Evolutionary conservation across 1,140 invertebrate species (phyloP), one percentile per base, ranked within the genome.

Genomic region (Ooceraea biroi): DNA sequence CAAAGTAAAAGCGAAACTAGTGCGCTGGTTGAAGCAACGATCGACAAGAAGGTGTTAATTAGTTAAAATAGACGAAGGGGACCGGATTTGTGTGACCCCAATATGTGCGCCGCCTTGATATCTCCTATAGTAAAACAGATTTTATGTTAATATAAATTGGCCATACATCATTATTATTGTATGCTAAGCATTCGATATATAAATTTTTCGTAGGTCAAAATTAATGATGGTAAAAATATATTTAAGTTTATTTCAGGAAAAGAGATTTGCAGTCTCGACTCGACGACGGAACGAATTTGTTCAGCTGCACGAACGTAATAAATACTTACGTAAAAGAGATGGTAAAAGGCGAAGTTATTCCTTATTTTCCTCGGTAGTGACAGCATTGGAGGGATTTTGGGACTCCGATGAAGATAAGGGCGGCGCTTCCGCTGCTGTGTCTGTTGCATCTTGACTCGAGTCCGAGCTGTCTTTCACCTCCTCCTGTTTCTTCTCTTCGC

Each of bases 301-400:
- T n/a, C n/a, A n/a, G n/a, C n/a, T n/a, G n/a, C n/a, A n/a, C n/a
- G n/a, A n/a, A n/a, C n/a, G n/a, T n/a, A n/a, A n/a, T n/a, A 65
- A 44, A 73, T 82, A 87, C 90, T 88, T 77, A 90, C 86, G 85
- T 89, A 87, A 85, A 84, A 88, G 82, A 60, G 82, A 55, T 85
- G 63, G 77, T 87, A 88, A 90, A 90, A 83, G 88, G 86, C 71
- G 71, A 82, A 92, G 92, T 94, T 94, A 94, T 94, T 94, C 94
- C 88, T 94, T 94, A 63, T 94, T 92, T 76, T 94, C 93, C 73
- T 94, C 92, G 25, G 88, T 88, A 74, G 90, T 89, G 76, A 90
- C 76, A 66, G 90, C 66, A 63, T 85, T 93, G 78, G 90, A 90
- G 60, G 88, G 85, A 86, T 92, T 92, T 88, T 91, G 85, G 68